phyloP scores from a whole-genome alignment of 1,140 invertebrate species.

The Drosophila teissieri region DNA sequence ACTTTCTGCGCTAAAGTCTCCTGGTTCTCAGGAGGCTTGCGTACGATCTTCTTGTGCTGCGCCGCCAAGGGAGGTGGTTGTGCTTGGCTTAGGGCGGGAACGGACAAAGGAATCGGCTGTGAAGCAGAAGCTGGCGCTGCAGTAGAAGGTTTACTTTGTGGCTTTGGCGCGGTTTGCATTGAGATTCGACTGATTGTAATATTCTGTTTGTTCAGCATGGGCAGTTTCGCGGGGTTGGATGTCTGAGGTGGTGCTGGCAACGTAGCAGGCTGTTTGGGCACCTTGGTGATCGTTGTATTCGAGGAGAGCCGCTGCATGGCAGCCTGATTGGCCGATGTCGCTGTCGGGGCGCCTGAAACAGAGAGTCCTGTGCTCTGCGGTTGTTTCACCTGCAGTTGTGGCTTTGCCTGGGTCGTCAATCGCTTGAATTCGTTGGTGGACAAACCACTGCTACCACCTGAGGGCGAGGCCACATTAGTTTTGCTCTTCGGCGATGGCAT shows the following conservation, averaged over 20 bases:
- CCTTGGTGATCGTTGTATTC: constrained; percentile 68
- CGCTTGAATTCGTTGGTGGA: constrained; percentile 50
- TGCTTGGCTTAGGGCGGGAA: constrained; percentile 18
- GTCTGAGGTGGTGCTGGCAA: not conserved
- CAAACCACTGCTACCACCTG: not conserved
- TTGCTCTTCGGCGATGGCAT: constrained; percentile 30
- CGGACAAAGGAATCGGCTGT: constrained; percentile 13
- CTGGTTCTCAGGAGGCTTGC: constrained; percentile 17
- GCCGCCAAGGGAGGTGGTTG: constrained; percentile 24
- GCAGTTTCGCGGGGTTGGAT: constrained; percentile 50
- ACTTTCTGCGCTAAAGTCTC: not conserved
- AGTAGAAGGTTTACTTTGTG: constrained; percentile 25
- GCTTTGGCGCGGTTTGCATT: constrained; percentile 30
- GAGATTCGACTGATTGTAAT: constrained; percentile 77
- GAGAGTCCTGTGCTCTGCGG: constrained; percentile 23
- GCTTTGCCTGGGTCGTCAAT: constrained; percentile 39
- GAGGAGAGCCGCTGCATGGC: constrained; percentile 71
- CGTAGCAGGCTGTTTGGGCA: constrained; percentile 43
- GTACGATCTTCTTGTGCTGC: constrained; percentile 35
- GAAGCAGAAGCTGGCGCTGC: constrained; percentile 4
- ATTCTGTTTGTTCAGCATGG: constrained; percentile 74
- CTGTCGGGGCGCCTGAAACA: not conserved
- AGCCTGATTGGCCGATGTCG: constrained; percentile 42
- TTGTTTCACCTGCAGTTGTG: constrained; percentile 40
- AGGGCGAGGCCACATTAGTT: not conserved